Percentiles rank a stretch among this genome's conserved stretches.
phyloP scores from a whole-genome alignment of 37 sponge, comb jelly and placozoan species.

The Beroe ovata region DNA sequence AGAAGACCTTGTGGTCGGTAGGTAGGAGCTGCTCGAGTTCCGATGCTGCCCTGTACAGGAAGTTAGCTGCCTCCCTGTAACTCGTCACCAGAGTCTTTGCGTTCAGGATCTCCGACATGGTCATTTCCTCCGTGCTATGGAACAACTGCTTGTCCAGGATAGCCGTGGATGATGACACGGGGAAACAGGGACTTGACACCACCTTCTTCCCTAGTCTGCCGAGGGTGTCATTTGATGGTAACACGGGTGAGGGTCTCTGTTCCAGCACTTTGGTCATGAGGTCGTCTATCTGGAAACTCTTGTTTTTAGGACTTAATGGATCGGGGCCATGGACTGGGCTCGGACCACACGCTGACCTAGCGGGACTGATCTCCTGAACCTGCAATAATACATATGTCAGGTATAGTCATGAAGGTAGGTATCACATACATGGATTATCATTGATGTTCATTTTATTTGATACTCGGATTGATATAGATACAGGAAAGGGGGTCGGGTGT shows the following conservation, averaged over 20 bases:
- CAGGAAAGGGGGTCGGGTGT: too few species aligned
- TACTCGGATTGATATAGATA: too few species aligned
- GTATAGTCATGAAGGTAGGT: too few species aligned
- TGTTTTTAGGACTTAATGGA: not conserved
- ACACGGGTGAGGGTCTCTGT: too few species aligned
- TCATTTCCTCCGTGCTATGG: constrained; percentile 9
- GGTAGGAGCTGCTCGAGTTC: constrained; percentile 52
- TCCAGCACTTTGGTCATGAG: constrained; percentile 58
- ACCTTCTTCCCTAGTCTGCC: too few species aligned
- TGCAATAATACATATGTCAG: too few species aligned
- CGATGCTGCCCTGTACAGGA: constrained; percentile 46
- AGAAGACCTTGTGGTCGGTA: constrained; percentile 42
- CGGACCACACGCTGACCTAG: too few species aligned
- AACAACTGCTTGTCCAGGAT: not conserved
- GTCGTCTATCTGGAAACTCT: constrained; percentile 65
- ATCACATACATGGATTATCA: too few species aligned
- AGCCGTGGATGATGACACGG: not conserved
- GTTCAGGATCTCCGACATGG: constrained; percentile 60
- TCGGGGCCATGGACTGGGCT: not conserved
- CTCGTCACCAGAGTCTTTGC: constrained; percentile 66
- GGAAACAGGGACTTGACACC: too few species aligned
- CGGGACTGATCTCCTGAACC: too few species aligned
- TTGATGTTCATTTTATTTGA: too few species aligned
- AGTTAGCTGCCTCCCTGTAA: constrained; percentile 61
- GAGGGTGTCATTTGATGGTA: too few species aligned